phyloP scores from a whole-genome alignment of 2,888 invertebrate species.

The Geophilus truncorum region DNA sequence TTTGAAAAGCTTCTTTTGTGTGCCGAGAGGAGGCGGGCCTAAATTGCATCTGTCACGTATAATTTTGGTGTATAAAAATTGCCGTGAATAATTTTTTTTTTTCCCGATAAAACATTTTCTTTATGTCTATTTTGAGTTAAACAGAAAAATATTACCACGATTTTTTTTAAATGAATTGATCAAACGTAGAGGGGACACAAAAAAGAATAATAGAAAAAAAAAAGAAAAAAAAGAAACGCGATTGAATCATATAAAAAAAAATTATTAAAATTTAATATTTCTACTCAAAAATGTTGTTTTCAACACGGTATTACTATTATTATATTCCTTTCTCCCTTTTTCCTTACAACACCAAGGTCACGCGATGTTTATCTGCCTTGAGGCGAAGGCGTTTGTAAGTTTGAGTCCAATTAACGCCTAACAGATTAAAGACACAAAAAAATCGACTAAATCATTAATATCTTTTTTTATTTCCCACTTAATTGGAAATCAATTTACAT shows the following conservation, averaged over 20 bases:
- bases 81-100: conserved; percentile 15
- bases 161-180: background rate
- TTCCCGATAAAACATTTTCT: background rate
- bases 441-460: background rate
- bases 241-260: background rate
- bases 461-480: background rate
- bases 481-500: background rate
- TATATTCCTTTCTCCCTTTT: background rate
- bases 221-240: background rate
- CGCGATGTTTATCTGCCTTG: conserved; percentile 22
- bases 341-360: background rate
- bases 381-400: conserved; percentile 25
- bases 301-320: background rate
- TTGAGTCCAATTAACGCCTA: conserved; percentile 27
- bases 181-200: too few species aligned
- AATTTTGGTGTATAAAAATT: conserved; percentile 4
- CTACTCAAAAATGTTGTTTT: background rate
- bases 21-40: background rate
- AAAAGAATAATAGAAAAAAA: background rate
- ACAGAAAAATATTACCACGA: background rate
- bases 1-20: conserved; percentile 24
- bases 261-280: background rate
- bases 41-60: conserved; percentile 19
- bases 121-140: background rate
- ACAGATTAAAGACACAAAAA: background rate